Base-by-base conservation (phyloP, 2,888 invertebrate species). In the Archaeoteleia sp. region DNA sequence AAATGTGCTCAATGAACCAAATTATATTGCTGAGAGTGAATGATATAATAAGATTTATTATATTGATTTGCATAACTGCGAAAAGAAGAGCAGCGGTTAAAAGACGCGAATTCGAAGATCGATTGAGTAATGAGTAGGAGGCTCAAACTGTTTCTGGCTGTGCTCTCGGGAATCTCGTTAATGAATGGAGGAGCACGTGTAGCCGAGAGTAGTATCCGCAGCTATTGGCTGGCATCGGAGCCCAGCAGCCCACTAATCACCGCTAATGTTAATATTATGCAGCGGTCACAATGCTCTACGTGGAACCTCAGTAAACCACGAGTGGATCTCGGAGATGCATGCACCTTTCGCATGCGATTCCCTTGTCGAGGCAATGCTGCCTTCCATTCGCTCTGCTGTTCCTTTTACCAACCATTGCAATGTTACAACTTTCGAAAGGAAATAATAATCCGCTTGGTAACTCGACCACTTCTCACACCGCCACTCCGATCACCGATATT, bases 211-310 rank as follows among this genome's bases (percentile, higher is more conserved):
- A n/a, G n/a, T 68, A 70, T 71, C 60, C 57, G 15, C 42, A 70
- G 72, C 66, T 79, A 78, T 78, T 74, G 79, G 74, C 63, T 69
- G 63, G 72, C 72, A 73, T 74, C 70, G 70, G 70, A 65, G 74
- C 71, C 74, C 75, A 66, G 77, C 77, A 78, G 76, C 79, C 77
- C 81, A 83, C 82, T 83, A 83, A 83, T 83, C 82, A 83, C 79
- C 77, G 68, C 77, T 82, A 83, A 83, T 82, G 82, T 80, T 83
- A 83, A 83, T 82, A 83, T 82, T 82, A 83, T 83, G 80, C 82
- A 79, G 79, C 76, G 68, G 74, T 78, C 77, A 82, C 81, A 83
- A 82, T 83, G 78, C 79, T 78, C 78, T 77, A 75, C 79, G 76
- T 75, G 76, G 74, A 77, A 74, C 72, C 75, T 71, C 78, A 78